Evolutionary conservation across 1,140 invertebrate species (phyloP), one percentile per base, ranked within the genome.

Genomic region (Tetragonula clypearis): DNA sequence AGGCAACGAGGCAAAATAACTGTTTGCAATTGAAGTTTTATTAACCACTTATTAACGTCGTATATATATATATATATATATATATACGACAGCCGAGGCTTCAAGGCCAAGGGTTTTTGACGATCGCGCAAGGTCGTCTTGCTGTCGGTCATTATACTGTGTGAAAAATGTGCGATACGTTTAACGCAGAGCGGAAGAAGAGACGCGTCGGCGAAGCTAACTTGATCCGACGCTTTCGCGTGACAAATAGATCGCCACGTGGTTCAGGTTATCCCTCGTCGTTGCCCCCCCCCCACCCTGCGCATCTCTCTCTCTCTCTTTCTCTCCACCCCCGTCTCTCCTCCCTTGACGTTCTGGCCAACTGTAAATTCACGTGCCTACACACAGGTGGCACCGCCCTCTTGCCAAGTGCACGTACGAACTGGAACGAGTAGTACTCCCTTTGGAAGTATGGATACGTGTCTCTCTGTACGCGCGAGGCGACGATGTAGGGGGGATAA

Each of bases 361-460:
- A 87, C 87, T 88, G 89, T 87, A 86, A 91, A 92, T 92, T 92
- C 90, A 87, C 86, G 87, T 88, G 91, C 87, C 91, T 91, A 89
- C 90, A 90, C 89, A 92, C 92, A 93, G 91, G 92, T 93, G 92
- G 92, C 92, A 90, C 88, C 88, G 87, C 86, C 85, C 85, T 91
- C 89, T 91, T 87, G 86, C 83, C 83, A 83, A 87, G 83, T 90
- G 79, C 88, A 86, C 69, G 76, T 77, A 90, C 73, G 80, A 73
- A 84, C 41, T 75, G 86, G 65, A 84, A 84, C 82, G 77, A 49
- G 41, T 49, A 79, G 85, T 75, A 79, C 87, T 86, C 87, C 87
- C 87, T 89, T 89, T 82, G 68, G 79, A 84, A 86, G 82, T 85
- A 87, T 72, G 65, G 71, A 74, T 79, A 74, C 78, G 69, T 55